Percentiles rank a stretch among this genome's conserved stretches.
These are phyloP conservation scores for Xerus rutilus DNA, from an alignment of 2,797 vertebrate species.

Conservation along the genomic window DNA sequence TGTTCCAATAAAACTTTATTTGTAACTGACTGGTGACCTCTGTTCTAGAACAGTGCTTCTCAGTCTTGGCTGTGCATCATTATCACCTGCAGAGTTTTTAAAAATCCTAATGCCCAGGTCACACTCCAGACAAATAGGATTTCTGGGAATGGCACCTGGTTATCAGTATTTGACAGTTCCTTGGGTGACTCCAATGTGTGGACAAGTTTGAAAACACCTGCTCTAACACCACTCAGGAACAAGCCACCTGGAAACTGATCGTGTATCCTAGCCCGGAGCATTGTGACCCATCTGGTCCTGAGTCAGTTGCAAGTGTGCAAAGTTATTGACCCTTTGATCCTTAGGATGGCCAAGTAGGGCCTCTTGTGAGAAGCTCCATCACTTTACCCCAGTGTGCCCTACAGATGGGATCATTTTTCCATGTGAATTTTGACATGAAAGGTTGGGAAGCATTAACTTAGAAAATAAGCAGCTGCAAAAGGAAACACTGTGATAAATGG, in stretches of 20 bases:
- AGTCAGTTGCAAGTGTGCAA: not conserved
- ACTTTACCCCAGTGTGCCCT: not conserved
- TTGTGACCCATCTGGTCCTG: not conserved
- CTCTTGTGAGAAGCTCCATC: not conserved
- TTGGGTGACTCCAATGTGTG: not conserved
- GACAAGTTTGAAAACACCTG: not conserved
- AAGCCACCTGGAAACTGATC: not conserved
- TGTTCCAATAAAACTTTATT: conserved; percentile 32
- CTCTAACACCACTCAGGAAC: not conserved
- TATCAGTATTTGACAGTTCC: not conserved
- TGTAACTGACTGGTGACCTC: not conserved
- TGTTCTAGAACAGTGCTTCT: not conserved
- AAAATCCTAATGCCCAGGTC: not conserved
- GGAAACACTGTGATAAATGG: not conserved
- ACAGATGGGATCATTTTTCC: not conserved
- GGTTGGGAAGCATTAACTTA: not conserved
- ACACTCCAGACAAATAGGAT: not conserved
- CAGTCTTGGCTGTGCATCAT: not conserved
- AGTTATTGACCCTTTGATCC: not conserved
- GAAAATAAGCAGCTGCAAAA: not conserved
- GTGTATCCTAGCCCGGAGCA: not conserved
- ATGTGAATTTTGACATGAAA: not conserved
- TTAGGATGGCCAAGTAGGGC: not conserved
- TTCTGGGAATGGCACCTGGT: not conserved
- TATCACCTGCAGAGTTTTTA: not conserved